Evolutionary conservation across 2,113 vertebrate genomes (phyloP).

Genomic region (Vidua chalybeata): DNA sequence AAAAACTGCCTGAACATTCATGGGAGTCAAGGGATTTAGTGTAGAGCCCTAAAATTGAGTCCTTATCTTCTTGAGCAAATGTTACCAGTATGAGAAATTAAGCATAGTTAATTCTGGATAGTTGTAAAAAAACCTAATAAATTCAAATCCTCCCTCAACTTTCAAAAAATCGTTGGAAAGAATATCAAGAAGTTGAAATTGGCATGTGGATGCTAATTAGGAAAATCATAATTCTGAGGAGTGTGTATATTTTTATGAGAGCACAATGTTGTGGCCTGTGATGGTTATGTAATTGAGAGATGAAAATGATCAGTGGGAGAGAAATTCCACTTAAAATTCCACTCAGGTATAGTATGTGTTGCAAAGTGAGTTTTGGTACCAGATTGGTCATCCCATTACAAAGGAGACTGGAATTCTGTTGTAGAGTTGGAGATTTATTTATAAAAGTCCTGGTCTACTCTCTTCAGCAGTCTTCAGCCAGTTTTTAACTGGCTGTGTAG

Average conservation of each 20-base stretch:
- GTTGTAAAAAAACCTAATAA: background rate
- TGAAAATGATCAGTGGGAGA: background rate
- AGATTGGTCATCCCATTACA: background rate
- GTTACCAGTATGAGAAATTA: background rate
- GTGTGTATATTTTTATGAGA: background rate
- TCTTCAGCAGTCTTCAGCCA: background rate
- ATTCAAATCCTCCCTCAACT: background rate
- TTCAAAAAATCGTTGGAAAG: background rate
- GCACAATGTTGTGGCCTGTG: background rate
- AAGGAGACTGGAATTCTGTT: background rate
- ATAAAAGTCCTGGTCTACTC: background rate
- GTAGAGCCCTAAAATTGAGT: background rate
- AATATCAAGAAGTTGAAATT: background rate
- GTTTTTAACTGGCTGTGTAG: background rate
- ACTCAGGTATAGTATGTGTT: background rate
- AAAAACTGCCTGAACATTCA: background rate
- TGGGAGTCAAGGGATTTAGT: background rate
- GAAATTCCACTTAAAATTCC: background rate
- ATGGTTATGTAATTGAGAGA: background rate
- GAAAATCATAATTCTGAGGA: background rate
- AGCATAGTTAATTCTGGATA: background rate
- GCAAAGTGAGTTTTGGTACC: background rate
- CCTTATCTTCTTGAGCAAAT: background rate
- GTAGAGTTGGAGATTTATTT: background rate
- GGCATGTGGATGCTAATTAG: background rate